Base-by-base conservation (phyloP, 1,140 invertebrate genomes). In the Leucophenga varia region DNA sequence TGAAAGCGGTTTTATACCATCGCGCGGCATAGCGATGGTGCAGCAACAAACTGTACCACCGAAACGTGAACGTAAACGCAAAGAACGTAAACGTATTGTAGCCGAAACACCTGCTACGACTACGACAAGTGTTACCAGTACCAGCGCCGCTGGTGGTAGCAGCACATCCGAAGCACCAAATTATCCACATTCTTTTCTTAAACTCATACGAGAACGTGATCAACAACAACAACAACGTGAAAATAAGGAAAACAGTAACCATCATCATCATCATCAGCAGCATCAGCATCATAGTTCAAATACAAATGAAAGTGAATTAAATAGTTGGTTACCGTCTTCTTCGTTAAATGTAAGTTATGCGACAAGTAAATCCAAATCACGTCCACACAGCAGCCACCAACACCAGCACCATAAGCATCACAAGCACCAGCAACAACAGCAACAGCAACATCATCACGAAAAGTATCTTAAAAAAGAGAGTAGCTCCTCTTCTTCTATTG, bases 131-230 rank as follows among this genome's bases (percentile, higher is more conserved):
- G n/a, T n/a, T n/a, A n/a, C n/a, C n/a, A n/a, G n/a, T n/a, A n/a
- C n/a, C n/a, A n/a, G n/a, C n/a, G n/a, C n/a, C n/a, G n/a, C n/a
- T n/a, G n/a, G n/a, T n/a, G n/a, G n/a, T n/a, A n/a, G n/a, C 3
- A 61, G 37, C 13, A 65, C 64, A 13, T 65, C 61, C 9, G 69
- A 72, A 22, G 44, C 48, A 7, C 69, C 69, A 17, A 72, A 72
- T 19, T 72, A 72, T 59, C 69, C 69, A 0, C 20, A 61, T 0
- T 36, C 49, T 2, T 72, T 59, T 38, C 35, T 72, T 0, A 69
- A 69, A 39, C 69, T 64, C 25, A 59, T 42, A 28, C 54, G 63
- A 9, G 63, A 68, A 38, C 48, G 60, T 1, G 63, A 61, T 9
- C 5, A 48, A 53, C 1, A 37, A 16, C 35, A n/a, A 55, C 37